Percentiles rank a stretch among this genome's conserved stretches.
phyloP scores from a whole-genome alignment of 1,140 invertebrate genomes.

The Diorhabda carinulata region DNA sequence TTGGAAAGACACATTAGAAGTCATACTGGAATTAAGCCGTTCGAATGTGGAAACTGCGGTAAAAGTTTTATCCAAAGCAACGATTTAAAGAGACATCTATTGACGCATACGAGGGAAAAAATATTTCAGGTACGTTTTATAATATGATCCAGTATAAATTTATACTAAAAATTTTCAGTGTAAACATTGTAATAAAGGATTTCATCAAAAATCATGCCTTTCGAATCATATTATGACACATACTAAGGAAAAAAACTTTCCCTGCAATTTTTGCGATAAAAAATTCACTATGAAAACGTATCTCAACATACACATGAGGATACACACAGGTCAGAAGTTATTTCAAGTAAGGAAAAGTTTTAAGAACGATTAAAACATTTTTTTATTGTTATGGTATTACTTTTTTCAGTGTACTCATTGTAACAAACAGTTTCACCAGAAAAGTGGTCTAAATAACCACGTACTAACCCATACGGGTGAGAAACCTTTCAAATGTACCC shows the following conservation, averaged over 20 bases:
- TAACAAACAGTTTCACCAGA: conserved; percentile 29
- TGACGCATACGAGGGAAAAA: conserved; percentile 18
- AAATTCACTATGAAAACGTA: conserved; percentile 26
- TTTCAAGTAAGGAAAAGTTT: conserved; percentile 43
- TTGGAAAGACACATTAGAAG: conserved; percentile 18
- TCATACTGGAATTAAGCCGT: conserved; percentile 55
- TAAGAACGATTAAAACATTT: neutral
- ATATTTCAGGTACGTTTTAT: neutral
- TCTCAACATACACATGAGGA: conserved; percentile 27
- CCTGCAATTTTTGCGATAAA: conserved; percentile 14
- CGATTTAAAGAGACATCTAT: conserved; percentile 15
- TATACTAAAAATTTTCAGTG: conserved; percentile 1
- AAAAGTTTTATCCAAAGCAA: conserved; percentile 19
- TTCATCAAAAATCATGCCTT: conserved; percentile 16
- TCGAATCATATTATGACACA: conserved; percentile 12
- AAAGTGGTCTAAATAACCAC: conserved; percentile 30
- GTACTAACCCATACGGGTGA: conserved; percentile 30
- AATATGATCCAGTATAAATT: neutral
- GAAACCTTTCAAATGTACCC: conserved; percentile 32
- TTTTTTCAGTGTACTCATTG: conserved; percentile 48
- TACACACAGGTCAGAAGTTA: conserved; percentile 54
- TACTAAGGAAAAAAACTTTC: conserved; percentile 12
- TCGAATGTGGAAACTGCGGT: conserved; percentile 50
- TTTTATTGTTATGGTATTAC: neutral
- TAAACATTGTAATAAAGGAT: conserved; percentile 8